Percentiles rank a stretch among this genome's conserved stretches.
These are phyloP conservation scores for Drosophila persimilis DNA, from an alignment of 1,140 invertebrate species.

Conservation along the genomic window DNA sequence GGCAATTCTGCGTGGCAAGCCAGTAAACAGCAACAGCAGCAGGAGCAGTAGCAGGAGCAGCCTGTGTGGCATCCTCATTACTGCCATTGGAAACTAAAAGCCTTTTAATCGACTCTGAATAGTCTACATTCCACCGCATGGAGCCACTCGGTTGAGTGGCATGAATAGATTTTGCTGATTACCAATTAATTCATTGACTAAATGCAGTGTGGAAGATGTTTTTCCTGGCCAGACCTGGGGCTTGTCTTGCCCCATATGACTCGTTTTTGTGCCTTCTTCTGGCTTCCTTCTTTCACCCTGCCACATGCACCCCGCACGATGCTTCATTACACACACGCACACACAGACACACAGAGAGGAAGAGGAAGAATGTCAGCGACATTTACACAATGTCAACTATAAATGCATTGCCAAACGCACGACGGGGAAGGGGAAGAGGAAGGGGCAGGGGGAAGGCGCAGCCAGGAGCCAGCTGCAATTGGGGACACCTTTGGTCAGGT, in stretches of 20 bases:
- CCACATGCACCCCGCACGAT: conserved; percentile 29
- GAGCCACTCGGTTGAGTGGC: not conserved
- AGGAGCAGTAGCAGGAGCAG: conserved; percentile 4
- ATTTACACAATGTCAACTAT: conserved; percentile 71
- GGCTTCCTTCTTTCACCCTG: not conserved
- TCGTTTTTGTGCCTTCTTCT: not conserved
- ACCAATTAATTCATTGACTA: conserved; percentile 21
- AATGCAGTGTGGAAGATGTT: not conserved
- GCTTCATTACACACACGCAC: conserved; percentile 49
- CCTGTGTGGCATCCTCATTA: conserved; percentile 40
- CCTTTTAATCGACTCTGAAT: conserved; percentile 72
- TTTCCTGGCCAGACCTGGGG: not conserved
- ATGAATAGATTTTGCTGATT: too few species aligned
- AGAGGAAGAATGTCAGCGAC: conserved; percentile 54
- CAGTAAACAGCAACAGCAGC: conserved; percentile 56
- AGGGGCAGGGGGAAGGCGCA: not conserved
- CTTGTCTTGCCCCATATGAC: too few species aligned
- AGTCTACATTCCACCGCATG: conserved; percentile 6
- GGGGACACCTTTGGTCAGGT: conserved; percentile 51
- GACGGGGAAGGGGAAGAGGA: not conserved
- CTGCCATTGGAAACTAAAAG: conserved; percentile 59
- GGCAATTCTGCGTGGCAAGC: conserved; percentile 55
- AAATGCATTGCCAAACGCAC: conserved; percentile 30
- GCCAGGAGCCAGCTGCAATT: conserved; percentile 40
- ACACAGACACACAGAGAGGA: not conserved